Base-by-base conservation (phyloP, 2,113 vertebrate species). In the Proterorhinus semilunaris region DNA sequence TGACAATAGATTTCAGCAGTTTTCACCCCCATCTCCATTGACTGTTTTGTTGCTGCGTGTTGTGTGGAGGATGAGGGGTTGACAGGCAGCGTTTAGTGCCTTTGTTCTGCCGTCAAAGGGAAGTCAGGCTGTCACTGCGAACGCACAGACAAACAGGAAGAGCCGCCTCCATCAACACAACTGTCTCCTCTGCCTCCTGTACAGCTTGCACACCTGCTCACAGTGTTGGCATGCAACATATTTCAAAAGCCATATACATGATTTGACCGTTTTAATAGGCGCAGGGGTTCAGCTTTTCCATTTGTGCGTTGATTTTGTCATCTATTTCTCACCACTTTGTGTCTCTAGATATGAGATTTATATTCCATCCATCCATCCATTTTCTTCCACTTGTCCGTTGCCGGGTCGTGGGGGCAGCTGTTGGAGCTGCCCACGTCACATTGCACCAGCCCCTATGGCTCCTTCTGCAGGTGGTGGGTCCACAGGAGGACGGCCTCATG, bases 21-120 rank as follows among this genome's bases (percentile, higher is more conserved):
- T 61, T 61, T n/a, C 15, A 3, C 13, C 13, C 3, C 27, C 27
- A 36, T 15, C 36, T 9, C 13, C 42, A 4, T 7, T 45, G 58
- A 15, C 8, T 61, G 42, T 44, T 61, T 61, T 61, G 58, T 61
- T 44, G 58, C 58, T 0, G 13, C 12, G 58, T 61, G 58, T 44
- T 43, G 12, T 61, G 42, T 45, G 13, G 58, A n/a, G 36, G 36
- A 44, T 61, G 58, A 61, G 13, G 42, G 58, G 13, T 13, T 45
- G 58, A 61, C 58, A 61, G 58, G 13, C 42, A 15, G 58, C 58
- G 58, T 61, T 61, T 61, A 61, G 58, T 45, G 58, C 13, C 58
- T 61, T 61, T 61, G 58, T 61, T 61, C 58, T 45, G 58, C 58
- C 44, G 58, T 61, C 58, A 61, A 36, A 6, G 7, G 42, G 42